Evolutionary conservation across 2,888 invertebrate genomes (phyloP).

Genomic region (Leuctra nigra): DNA sequence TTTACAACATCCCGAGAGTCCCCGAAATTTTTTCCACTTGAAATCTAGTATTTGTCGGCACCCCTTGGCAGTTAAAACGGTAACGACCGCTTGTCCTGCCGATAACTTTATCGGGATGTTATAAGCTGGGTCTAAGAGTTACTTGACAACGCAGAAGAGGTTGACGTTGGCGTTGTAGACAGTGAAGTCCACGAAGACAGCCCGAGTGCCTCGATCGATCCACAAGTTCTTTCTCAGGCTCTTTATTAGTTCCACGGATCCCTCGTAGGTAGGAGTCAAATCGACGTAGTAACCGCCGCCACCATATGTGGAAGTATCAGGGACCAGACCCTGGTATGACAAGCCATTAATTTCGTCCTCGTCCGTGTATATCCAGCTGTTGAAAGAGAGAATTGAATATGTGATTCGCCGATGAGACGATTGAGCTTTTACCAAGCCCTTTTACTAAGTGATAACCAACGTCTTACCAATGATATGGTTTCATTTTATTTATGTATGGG

Average conservation of each 20-base stretch:
- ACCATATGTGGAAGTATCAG: conserved; percentile 46
- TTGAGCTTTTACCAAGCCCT: too few relatives aligned
- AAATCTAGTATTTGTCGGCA: too few relatives aligned
- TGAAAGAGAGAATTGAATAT: conserved; percentile 27
- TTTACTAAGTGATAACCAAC: too few relatives aligned
- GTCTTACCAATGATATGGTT: too few relatives aligned
- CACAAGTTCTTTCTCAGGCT: conserved; percentile 51
- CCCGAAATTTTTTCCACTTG: too few relatives aligned
- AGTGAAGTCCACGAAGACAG: conserved; percentile 62
- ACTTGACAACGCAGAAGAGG: conserved; percentile 58
- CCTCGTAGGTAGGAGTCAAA: conserved; percentile 40
- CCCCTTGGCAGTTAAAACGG: too few relatives aligned
- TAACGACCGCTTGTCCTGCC: too few relatives aligned
- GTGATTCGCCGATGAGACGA: too few relatives aligned
- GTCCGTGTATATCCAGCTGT: conserved; percentile 43
- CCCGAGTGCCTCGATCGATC: conserved; percentile 61
- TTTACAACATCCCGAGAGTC: too few relatives aligned
- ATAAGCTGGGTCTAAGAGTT: conserved; percentile 32
- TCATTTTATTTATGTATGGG: too few relatives aligned
- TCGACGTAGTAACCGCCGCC: conserved; percentile 52
- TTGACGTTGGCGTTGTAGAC: conserved; percentile 68
- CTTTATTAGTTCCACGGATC: conserved; percentile 42
- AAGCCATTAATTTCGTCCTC: conserved; percentile 40
- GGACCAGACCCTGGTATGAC: conserved; percentile 43
- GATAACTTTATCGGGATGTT: too few relatives aligned